phyloP scores from a whole-genome alignment of 2,113 vertebrate genomes.

The Vulpes ferrilata region DNA sequence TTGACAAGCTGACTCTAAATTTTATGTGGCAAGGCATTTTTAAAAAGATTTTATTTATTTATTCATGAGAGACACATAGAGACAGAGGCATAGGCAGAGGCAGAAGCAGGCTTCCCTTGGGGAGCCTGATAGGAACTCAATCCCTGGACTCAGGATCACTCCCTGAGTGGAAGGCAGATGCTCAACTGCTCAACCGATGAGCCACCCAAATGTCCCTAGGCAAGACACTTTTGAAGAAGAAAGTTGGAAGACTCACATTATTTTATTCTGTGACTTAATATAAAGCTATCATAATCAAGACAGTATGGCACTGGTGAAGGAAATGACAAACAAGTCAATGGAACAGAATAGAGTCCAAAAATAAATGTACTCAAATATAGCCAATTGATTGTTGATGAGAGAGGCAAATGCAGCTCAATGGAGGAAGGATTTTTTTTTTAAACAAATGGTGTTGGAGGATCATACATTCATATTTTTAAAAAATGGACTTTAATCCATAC shows the following conservation, averaged over 20 bases:
- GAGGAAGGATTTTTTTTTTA: neutral
- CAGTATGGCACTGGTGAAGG: neutral
- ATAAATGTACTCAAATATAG: neutral
- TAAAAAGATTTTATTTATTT: too few relatives aligned
- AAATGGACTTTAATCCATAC: neutral
- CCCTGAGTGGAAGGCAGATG: too few relatives aligned
- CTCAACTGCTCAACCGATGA: too few relatives aligned
- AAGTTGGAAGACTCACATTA: neutral
- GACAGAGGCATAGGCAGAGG: too few relatives aligned
- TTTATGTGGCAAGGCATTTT: neutral
- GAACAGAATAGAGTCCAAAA: neutral
- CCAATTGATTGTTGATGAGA: neutral
- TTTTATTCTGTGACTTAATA: neutral
- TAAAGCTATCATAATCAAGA: neutral
- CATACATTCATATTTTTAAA: neutral
- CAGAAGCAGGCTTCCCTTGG: too few relatives aligned
- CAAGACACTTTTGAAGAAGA: neutral
- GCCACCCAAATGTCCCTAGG: too few relatives aligned
- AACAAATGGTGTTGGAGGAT: neutral
- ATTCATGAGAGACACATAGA: too few relatives aligned
- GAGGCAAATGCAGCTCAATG: neutral
- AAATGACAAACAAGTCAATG: neutral
- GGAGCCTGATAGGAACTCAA: too few relatives aligned
- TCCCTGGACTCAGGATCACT: too few relatives aligned
- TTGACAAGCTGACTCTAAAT: neutral